These are phyloP conservation scores for Eira barbara DNA, from an alignment of 2,113 vertebrate genomes.

Conservation along the genomic window DNA sequence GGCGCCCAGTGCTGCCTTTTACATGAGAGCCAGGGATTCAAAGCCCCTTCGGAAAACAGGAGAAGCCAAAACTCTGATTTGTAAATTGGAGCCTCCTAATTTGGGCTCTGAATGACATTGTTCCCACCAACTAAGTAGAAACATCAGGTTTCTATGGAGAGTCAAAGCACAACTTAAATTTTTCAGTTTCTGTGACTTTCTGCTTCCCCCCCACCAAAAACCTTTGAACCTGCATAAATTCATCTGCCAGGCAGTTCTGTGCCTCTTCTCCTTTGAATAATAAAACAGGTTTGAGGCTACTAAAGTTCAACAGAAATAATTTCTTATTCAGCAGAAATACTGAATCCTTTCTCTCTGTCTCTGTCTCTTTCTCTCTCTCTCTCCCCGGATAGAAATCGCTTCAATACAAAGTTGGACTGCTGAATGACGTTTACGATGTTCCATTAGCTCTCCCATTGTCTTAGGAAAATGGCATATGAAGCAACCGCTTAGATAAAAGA, in stretches of 20 bases:
- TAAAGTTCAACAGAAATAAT: constrained; percentile 52
- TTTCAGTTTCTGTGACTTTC: constrained; percentile 59
- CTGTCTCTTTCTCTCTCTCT: neutral
- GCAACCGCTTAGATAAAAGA: constrained; percentile 13
- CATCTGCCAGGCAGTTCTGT: constrained; percentile 46
- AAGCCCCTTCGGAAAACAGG: neutral
- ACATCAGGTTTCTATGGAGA: constrained; percentile 44
- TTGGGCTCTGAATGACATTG: constrained; percentile 23
- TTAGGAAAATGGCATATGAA: neutral
- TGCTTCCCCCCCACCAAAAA: neutral
- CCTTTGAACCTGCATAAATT: constrained; percentile 62
- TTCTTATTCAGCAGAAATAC: constrained; percentile 55
- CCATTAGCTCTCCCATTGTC: neutral
- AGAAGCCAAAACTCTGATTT: neutral
- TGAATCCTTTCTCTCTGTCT: neutral
- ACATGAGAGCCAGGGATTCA: neutral
- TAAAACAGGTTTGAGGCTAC: constrained; percentile 60
- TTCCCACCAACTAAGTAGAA: constrained; percentile 30
- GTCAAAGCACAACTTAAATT: constrained; percentile 28
- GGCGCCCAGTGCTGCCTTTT: neutral
- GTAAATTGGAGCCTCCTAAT: neutral
- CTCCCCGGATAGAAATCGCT: neutral
- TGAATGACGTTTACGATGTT: neutral
- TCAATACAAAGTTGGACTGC: neutral
- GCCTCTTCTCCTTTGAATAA: constrained; percentile 63